Evolutionary conservation across 1,140 invertebrate genomes (phyloP), one percentile per base, ranked within the genome.

Genomic region (Bombus sylvicola): DNA sequence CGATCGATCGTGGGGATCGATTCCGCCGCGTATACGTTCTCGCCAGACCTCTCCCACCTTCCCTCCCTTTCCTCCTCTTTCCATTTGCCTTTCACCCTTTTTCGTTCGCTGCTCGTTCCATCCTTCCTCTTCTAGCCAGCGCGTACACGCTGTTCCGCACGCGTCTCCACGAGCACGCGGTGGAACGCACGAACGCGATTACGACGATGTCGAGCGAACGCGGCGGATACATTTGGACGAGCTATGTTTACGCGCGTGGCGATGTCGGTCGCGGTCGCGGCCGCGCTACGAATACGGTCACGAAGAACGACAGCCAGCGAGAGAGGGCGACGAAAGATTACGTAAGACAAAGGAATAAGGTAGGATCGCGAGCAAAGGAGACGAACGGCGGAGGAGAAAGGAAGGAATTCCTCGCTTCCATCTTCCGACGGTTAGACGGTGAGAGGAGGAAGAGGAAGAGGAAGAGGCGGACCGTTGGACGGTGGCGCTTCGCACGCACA

Each of bases 1-100:
- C 89, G 89, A 91, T 91, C 89, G 89, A 91, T 91, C 89, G 89
- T 77, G 64, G 81, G 79, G 89, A 90, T 90, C 89, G 89, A 90
- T 90, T 83, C 89, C 84, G 75, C 77, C 82, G 73, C 78, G 64
- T 89, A 83, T 75, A 64, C 64, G 64, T 68, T 80, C 64, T 69
- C 77, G 31, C 15, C 78, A 15, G 22, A 62, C 59, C 71, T 73
- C 31, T 87, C 88, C 5, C 76, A 57, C 37, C 62, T 37, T 18
- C n/a, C 57, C 34, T 4, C 28, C 13, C 59, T 53, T 3, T 28
- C 31, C 22, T 43, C n/a, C 25, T 41, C 73, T 64, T 69, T 71
- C 28, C 62, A 15, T 53, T 3, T 37, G 57, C 34, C 84, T 69
- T n/a, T 57, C 47, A 34, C 15, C n/a, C 12, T 31, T 18, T 28